These are phyloP conservation scores for Anastrepha obliqua DNA, from an alignment of 1,140 invertebrate genomes.

Conservation along the genomic window DNA sequence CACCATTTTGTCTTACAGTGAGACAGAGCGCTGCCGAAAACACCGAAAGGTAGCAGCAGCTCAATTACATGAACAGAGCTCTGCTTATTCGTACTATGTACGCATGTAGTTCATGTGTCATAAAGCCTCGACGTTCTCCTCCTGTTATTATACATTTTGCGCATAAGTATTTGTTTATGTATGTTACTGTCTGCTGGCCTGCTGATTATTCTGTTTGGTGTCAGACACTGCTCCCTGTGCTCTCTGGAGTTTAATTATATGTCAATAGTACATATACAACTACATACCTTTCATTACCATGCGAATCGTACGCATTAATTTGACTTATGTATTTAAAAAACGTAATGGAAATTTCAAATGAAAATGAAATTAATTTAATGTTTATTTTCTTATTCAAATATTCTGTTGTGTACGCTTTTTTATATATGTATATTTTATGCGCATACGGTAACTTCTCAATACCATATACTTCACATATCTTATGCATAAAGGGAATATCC, in stretches of 20 bases:
- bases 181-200: background rate
- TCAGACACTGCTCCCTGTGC: background rate
- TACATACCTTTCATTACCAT: slow-evolving; percentile 1
- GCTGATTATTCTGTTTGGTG: slow-evolving; percentile 13
- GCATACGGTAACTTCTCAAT: slow-evolving; percentile 22
- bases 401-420: slow-evolving; percentile 6
- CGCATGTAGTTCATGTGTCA: too few relatives aligned
- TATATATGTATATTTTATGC: slow-evolving; percentile 45
- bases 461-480: background rate
- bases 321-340: slow-evolving; percentile 50
- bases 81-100: too few relatives aligned
- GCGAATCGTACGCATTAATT: slow-evolving; percentile 41
- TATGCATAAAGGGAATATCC: slow-evolving; percentile 47
- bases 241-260: slow-evolving; percentile 6
- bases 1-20: too few relatives aligned
- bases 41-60: too few relatives aligned
- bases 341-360: slow-evolving; percentile 43
- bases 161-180: background rate
- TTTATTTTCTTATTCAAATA: slow-evolving; percentile 52
- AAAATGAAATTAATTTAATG: slow-evolving; percentile 49
- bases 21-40: too few relatives aligned
- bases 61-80: too few relatives aligned
- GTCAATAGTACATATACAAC: too few relatives aligned
- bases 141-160: too few relatives aligned
- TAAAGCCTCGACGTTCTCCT: too few relatives aligned